Evolutionary conservation across 2,888 invertebrate species (phyloP).

Genomic region (Cheilosia variabilis): DNA sequence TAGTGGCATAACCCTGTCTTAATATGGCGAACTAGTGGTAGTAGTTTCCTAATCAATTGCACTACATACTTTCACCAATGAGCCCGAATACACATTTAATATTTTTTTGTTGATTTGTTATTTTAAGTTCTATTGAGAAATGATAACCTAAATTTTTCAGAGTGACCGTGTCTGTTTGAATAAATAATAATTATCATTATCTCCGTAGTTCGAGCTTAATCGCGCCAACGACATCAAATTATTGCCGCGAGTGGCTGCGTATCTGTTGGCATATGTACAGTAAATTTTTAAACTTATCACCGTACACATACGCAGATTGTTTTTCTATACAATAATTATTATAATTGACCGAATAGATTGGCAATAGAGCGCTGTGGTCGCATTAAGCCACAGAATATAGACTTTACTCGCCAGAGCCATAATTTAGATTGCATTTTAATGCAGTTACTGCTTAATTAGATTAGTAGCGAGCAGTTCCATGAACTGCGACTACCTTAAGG

Average conservation of each 20-base stretch:
- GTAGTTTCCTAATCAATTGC: not conserved
- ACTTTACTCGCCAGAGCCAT: not conserved
- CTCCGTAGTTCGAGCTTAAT: constrained; percentile 26
- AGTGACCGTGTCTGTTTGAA: constrained; percentile 20
- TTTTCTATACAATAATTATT: constrained; percentile 1
- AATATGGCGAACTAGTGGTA: not conserved
- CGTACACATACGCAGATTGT: not conserved
- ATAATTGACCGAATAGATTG: not conserved
- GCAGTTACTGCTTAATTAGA: not conserved
- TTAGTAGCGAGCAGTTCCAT: not conserved
- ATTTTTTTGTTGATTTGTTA: constrained; percentile 2
- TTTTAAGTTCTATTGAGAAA: constrained; percentile 6
- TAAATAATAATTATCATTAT: constrained; percentile 29
- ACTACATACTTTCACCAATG: not conserved
- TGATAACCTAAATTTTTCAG: constrained; percentile 52
- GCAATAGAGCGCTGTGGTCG: not conserved
- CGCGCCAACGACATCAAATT: constrained; percentile 6
- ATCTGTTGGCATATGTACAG: not conserved
- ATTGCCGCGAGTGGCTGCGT: not conserved
- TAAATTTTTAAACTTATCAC: not conserved
- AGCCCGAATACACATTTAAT: not conserved
- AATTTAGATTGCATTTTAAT: not conserved
- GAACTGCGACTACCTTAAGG: not conserved
- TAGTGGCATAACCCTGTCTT: constrained; percentile 5
- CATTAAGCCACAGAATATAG: not conserved